A percentile compares a stretch with the other conserved stretches of the same genome.
phyloP scores from a whole-genome alignment of 1,140 invertebrate species.

The Drosophila virilis region DNA sequence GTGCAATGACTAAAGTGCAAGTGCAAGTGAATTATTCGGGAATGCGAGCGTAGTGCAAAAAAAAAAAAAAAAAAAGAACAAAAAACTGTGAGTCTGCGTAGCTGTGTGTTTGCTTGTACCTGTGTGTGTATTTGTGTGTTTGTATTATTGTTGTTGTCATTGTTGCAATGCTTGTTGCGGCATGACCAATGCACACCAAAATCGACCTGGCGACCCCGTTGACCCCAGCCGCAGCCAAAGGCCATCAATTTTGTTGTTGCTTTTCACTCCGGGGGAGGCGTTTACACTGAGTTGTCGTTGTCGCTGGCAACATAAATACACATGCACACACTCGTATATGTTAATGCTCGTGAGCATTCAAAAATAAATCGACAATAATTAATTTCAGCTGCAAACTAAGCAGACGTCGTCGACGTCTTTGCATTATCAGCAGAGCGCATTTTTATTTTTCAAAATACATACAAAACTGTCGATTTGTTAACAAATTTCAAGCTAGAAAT shows the following conservation, averaged over 20 bases:
- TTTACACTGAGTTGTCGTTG: slow-evolving; percentile 22
- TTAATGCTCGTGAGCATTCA: slow-evolving; percentile 8
- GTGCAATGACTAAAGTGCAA: slow-evolving; percentile 14
- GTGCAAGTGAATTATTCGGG: slow-evolving; percentile 31
- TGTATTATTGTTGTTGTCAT: slow-evolving; percentile 15
- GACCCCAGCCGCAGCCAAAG: slow-evolving; percentile 2
- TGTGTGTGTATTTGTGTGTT: background rate
- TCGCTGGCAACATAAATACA: slow-evolving; percentile 8
- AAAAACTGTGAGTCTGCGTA: slow-evolving; percentile 8
- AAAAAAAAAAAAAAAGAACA: background rate
- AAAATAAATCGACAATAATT: slow-evolving; percentile 46
- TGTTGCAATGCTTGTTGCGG: slow-evolving; percentile 21
- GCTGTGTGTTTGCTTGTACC: slow-evolving; percentile 2
- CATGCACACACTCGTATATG: background rate
- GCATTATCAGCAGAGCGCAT: slow-evolving; percentile 29
- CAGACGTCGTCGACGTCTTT: slow-evolving; percentile 1
- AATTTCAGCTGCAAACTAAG: slow-evolving; percentile 23
- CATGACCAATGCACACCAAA: slow-evolving; percentile 4
- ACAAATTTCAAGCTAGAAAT: background rate
- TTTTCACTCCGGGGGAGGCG: slow-evolving; percentile 24
- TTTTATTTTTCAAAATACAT: background rate
- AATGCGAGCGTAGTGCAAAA: background rate
- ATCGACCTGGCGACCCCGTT: background rate
- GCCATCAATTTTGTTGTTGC: slow-evolving; percentile 1
- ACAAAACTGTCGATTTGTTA: slow-evolving; percentile 18